Base-by-base conservation (phyloP, 2,888 invertebrate species). In the Rhorus exstirpatorius region DNA sequence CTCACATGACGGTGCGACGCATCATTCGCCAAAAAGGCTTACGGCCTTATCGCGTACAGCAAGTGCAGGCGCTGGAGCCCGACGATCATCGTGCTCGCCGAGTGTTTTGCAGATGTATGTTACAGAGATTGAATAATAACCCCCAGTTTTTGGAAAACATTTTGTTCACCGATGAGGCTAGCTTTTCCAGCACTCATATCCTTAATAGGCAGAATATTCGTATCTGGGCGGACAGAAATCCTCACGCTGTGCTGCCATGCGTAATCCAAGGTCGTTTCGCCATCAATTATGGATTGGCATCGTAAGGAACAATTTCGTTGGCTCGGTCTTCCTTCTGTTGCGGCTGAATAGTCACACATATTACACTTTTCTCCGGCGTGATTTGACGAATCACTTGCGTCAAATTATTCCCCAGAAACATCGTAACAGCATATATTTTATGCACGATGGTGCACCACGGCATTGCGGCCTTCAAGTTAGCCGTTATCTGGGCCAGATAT, bases 371-470 rank as follows among this genome's bases (percentile, higher is more conserved):
- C 72, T 86, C 44, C 71, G 67, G 58, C 61, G 24, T 51, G 74
- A 82, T 31, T 31, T 79, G 21, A 63, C 14, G 77, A 68, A 31
- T 4, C 78, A 61, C 12, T 74, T 74, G 35, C 60, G 65, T n/a
- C 14, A 35, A 44, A 53, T 65, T 35, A 63, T 76, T 76, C 70
- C 76, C 14, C 68, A 35, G 51, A 6, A 31, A 31, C 31, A 6
- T 6, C 31, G 31, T 3, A 31, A 31, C 31, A 31, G 31, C 7
- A 80, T 77, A 55, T 70, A 26, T 58, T 76, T 71, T 10, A 76
- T 93, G 68, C 68, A 68, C 53, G 68, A 68, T n/a, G 68, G 3
- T 12, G 53, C 53, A 21, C 68, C 24, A 19, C 93, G 86, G 91
- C 89, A 38, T 93, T 93, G 80, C 79, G 49, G 63, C 8, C 41